Conservation (phyloP, 2,113 vertebrate species). For the Tapirus terrestris region DNA sequence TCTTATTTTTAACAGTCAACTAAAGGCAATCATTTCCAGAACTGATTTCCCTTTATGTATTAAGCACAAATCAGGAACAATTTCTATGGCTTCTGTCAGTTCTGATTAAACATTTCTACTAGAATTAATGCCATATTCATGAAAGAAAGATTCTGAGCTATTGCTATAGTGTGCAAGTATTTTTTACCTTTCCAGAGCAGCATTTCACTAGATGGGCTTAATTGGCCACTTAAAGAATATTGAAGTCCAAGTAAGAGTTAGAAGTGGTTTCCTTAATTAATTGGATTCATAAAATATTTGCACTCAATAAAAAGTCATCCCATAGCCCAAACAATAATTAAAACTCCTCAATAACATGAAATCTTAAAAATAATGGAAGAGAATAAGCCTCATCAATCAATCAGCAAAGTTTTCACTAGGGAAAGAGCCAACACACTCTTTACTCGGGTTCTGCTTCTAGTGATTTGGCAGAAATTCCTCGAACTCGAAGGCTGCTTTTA, state of each 20-base stretch:
- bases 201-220: not conserved
- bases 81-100: not conserved
- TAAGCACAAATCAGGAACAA: conserved; percentile 27
- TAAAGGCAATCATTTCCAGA: conserved; percentile 37
- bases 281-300: not conserved
- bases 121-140: not conserved
- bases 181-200: not conserved
- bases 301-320: not conserved
- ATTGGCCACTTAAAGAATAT: not conserved
- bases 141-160: not conserved
- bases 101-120: conserved; percentile 22
- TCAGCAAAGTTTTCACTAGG: not conserved
- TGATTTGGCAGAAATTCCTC: not conserved
- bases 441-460: not conserved
- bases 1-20: conserved; percentile 48
- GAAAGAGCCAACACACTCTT: not conserved
- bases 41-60: conserved; percentile 34
- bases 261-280: not conserved
- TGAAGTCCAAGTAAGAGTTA: not conserved
- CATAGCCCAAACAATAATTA: not conserved
- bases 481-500: not conserved
- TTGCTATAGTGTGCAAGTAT: not conserved
- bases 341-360: not conserved
- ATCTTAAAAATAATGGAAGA: not conserved
- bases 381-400: not conserved